These are phyloP conservation scores for Cyclophora albipunctata DNA, from an alignment of 2,888 invertebrate species.

Conservation along the genomic window DNA sequence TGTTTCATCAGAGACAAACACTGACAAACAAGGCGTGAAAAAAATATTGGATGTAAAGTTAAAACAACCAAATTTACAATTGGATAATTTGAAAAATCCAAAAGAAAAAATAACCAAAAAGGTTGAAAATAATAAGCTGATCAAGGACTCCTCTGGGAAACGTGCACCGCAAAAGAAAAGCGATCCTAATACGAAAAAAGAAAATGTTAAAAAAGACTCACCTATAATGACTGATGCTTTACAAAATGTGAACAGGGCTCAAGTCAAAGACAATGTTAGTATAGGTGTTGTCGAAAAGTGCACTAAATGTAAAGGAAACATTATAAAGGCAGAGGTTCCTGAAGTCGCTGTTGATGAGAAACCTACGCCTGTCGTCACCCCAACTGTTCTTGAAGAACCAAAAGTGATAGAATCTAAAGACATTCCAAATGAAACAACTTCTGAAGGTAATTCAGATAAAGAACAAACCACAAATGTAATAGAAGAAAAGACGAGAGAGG, in stretches of 20 bases:
- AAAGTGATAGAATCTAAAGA: slow-evolving; percentile 31
- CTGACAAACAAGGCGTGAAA: too few relatives aligned
- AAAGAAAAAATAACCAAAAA: slow-evolving; percentile 4
- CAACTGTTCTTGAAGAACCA: slow-evolving; percentile 12
- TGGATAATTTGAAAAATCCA: slow-evolving; percentile 1
- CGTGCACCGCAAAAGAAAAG: neutral
- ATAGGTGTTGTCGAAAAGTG: too few relatives aligned
- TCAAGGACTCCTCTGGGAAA: slow-evolving; percentile 1
- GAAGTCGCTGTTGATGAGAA: neutral
- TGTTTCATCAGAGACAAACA: too few relatives aligned
- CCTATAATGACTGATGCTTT: neutral
- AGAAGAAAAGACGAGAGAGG: slow-evolving; percentile 29
- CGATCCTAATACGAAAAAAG: slow-evolving; percentile 2
- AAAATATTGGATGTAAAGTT: neutral
- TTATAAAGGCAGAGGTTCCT: too few relatives aligned
- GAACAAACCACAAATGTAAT: slow-evolving; percentile 17
- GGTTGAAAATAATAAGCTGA: neutral
- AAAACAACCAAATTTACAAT: neutral
- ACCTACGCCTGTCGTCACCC: neutral
- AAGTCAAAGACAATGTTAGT: slow-evolving; percentile 1
- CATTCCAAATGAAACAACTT: slow-evolving; percentile 44
- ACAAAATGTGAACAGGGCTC: slow-evolving; percentile 6
- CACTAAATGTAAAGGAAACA: too few relatives aligned
- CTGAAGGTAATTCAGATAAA: slow-evolving; percentile 9
- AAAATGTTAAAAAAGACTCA: slow-evolving; percentile 11